Base-by-base conservation (phyloP, 1,140 invertebrate genomes). In the Phymastichus coffea region DNA sequence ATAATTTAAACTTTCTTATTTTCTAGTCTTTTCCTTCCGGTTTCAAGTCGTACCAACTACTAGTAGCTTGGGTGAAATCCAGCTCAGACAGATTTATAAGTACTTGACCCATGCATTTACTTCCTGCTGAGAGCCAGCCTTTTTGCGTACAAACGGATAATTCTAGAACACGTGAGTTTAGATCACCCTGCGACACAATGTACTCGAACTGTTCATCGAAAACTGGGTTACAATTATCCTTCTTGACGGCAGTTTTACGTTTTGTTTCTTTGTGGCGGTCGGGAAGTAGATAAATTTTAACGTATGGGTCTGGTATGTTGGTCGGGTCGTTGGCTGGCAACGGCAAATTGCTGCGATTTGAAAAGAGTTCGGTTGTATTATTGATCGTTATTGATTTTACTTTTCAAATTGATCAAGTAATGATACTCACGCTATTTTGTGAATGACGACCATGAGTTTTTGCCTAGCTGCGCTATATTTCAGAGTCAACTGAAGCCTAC, bases 221-320 rank as follows among this genome's bases (percentile, higher is more conserved):
- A 7, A 89, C 83, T 0, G 94, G 94, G 82, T 93, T 95, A 61
- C 93, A 93, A 68, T 89, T 93, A 71, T 97, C 93, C 72, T 94
- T 92, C 52, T 92, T 82, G 17, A 91, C 88, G 66, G 86, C 85
- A 12, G 95, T 97, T 79, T 97, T 97, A 26, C 92, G 85, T 78
- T 97, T 97, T 0, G 88, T 88, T 66, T 94, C 90, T 76, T 92
- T 93, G 20, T 88, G 84, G 28, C 88, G 83, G 63, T 95, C 94
- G 0, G 95, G 95, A 33, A 97, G 78, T 33, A 98, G 82, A 75
- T 97, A 96, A 17, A 97, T 77, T 72, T 96, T 95, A 0, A 97
- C 93, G 74, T 97, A 97, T 0, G 95, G 94, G 81, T 98, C 95
- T 1, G 95, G 94, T 65, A 96, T 88, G 73, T 93, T 93, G 49